Conservation (phyloP, 64 coral and sea anemone genomes). For the Catalaphyllia jardinei region DNA sequence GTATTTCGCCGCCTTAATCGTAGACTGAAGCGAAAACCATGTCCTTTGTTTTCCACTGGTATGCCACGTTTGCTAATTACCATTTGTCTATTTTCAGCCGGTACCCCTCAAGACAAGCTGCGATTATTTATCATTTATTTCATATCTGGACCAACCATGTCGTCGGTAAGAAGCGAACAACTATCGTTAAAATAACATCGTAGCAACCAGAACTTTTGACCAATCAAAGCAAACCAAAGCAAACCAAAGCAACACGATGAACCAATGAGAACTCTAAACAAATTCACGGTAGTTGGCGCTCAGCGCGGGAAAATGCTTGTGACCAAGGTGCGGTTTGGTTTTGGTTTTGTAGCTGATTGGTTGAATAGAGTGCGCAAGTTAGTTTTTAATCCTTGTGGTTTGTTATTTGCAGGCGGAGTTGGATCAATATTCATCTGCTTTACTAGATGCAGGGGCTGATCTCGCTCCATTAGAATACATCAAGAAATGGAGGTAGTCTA, state of each 20-base stretch:
- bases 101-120: conserved; percentile 94
- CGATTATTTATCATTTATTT: conserved; percentile 97
- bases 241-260: not conserved
- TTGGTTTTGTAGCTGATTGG: too few species aligned
- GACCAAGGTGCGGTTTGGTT: too few species aligned
- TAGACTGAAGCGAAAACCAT: too few species aligned
- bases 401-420: conserved; percentile 77
- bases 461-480: conserved; percentile 84
- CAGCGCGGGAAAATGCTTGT: not conserved
- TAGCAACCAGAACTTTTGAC: not conserved
- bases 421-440: conserved; percentile 90
- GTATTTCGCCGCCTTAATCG: too few species aligned
- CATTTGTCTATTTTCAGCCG: conserved; percentile 61
- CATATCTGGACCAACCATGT: conserved; percentile 93
- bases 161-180: conserved; percentile 55
- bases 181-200: not conserved
- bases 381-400: not conserved
- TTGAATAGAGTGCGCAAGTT: too few species aligned
- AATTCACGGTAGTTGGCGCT: not conserved
- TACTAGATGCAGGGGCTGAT: conserved; percentile 77
- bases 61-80: not conserved
- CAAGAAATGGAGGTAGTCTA: conserved; percentile 98
- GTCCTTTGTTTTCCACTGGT: too few species aligned
- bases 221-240: not conserved
- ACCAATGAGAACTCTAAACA: not conserved